Percentiles rank a stretch among this genome's conserved stretches.
Conservation (phyloP, 2,888 invertebrate genomes). For the Philopedon plagiatum region DNA sequence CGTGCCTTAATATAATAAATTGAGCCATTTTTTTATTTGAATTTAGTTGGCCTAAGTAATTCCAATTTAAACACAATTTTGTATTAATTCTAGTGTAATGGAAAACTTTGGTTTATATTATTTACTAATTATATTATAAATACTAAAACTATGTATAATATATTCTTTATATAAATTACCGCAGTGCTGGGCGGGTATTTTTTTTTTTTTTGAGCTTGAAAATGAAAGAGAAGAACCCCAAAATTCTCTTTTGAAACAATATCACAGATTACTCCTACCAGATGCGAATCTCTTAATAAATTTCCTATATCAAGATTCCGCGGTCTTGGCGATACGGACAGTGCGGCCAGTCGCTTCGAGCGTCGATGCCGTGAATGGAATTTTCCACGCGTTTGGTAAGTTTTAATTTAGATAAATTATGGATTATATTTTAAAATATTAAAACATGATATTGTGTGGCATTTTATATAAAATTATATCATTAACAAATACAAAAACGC, state of each 20-base stretch:
- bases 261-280: no score
- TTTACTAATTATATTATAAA: slow-evolving; percentile 1
- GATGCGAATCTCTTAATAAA: no score
- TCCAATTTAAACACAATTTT: background rate
- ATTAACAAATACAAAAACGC: no score
- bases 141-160: background rate
- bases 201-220: slow-evolving; percentile 9
- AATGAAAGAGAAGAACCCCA: background rate
- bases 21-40: background rate
- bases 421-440: no score
- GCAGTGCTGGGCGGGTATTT: background rate
- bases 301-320: no score
- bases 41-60: background rate
- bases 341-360: no score
- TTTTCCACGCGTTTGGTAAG: no score
- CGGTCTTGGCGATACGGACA: no score
- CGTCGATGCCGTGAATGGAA: no score
- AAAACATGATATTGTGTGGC: no score
- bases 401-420: no score
- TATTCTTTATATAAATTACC: slow-evolving; percentile 1
- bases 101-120: slow-evolving; percentile 9
- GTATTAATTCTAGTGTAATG: background rate
- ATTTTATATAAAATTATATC: no score
- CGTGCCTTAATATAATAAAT: background rate
- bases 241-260: background rate